Conservation (phyloP, 2,797 vertebrate genomes). For the Melanogrammus aeglefinus region DNA sequence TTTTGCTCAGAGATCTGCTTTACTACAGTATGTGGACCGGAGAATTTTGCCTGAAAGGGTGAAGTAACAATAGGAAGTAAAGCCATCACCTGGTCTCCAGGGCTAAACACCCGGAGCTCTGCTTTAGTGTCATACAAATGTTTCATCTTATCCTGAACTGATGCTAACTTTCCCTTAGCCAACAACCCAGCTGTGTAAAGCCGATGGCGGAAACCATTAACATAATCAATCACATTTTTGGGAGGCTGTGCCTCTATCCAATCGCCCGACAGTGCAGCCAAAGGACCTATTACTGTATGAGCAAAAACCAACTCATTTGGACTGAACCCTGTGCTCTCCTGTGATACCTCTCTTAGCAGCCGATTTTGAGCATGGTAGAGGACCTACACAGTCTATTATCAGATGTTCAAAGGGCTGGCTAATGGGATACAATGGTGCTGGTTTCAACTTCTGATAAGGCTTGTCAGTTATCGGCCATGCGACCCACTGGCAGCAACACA, state of each 20-base stretch:
- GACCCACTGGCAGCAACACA: too few relatives aligned
- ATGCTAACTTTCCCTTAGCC: too few relatives aligned
- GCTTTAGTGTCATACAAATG: background rate
- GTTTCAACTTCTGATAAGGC: too few relatives aligned
- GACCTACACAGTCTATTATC: too few relatives aligned
- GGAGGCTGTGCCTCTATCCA: background rate
- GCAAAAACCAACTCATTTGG: slow-evolving; percentile 30
- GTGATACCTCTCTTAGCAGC: too few relatives aligned
- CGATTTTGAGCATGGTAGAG: too few relatives aligned
- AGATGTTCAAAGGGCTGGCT: too few relatives aligned
- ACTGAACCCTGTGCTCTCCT: slow-evolving; percentile 19
- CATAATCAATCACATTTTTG: background rate
- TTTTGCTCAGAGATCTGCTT: slow-evolving; percentile 6
- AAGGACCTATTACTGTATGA: background rate
- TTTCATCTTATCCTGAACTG: slow-evolving; percentile 4
- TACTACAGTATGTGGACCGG: background rate
- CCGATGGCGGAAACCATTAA: too few relatives aligned
- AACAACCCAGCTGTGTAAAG: background rate
- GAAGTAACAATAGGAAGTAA: too few relatives aligned
- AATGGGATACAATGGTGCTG: too few relatives aligned
- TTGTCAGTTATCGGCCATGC: too few relatives aligned
- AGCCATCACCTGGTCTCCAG: too few relatives aligned
- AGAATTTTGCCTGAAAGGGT: slow-evolving; percentile 16
- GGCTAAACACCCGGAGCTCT: background rate
- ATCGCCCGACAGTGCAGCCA: background rate